Percentiles rank a stretch among this genome's conserved stretches.
Conservation (phyloP, 1,140 invertebrate species). For the Mya arenaria region DNA sequence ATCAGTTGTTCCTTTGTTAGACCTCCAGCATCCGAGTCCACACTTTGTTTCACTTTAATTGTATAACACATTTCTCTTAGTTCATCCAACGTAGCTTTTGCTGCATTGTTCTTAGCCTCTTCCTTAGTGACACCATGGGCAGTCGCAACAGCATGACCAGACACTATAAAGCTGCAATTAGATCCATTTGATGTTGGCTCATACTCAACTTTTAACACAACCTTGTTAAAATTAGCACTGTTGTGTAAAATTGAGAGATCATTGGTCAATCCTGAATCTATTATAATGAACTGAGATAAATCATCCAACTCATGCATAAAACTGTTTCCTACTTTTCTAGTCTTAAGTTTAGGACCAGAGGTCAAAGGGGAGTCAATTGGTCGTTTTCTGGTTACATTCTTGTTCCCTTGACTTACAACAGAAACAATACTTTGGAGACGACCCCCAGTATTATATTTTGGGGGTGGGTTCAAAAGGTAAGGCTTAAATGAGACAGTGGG, state of each 20-base stretch:
- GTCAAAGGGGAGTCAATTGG: neutral
- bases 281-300: conserved; percentile 50
- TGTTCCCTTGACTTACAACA: neutral
- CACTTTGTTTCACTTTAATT: conserved; percentile 85
- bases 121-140: conserved; percentile 46
- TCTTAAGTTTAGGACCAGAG: neutral
- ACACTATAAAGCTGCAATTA: conserved; percentile 60
- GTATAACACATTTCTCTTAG: conserved; percentile 72
- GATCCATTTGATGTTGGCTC: conserved; percentile 53
- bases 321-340: neutral
- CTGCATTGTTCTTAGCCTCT: conserved; percentile 63
- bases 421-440: neutral
- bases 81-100: conserved; percentile 61
- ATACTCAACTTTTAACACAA: conserved; percentile 43
- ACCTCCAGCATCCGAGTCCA: conserved; percentile 61
- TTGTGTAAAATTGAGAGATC: conserved; percentile 36
- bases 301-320: conserved; percentile 28
- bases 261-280: neutral
- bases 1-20: conserved; percentile 71
- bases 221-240: conserved; percentile 55
- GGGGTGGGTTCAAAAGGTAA: no score
- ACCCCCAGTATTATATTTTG: no score
- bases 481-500: no score
- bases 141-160: conserved; percentile 58
- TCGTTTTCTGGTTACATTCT: conserved; percentile 5